These are phyloP conservation scores for Carcina quercana DNA, from an alignment of 2,888 invertebrate genomes.

Conservation along the genomic window DNA sequence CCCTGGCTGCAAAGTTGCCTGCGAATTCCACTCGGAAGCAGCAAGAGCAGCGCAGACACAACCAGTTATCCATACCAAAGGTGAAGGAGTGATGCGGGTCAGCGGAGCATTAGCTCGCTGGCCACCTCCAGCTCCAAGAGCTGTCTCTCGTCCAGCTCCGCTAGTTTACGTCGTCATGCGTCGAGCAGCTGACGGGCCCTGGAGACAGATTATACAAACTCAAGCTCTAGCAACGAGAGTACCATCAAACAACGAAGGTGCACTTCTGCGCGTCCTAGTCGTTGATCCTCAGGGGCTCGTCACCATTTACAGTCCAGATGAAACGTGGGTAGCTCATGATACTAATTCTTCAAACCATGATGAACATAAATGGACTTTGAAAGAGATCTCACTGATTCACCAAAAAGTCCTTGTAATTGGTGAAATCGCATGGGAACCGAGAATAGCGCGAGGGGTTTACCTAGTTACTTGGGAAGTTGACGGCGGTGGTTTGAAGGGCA, in stretches of 20 bases:
- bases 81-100: constrained; percentile 79
- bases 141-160: constrained; percentile 73
- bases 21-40: constrained; percentile 79
- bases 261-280: constrained; percentile 79
- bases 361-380: constrained; percentile 75
- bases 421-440: constrained; percentile 83
- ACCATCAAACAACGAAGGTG: constrained; percentile 77
- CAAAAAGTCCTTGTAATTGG: constrained; percentile 82
- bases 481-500: constrained; percentile 86
- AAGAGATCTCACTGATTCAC: constrained; percentile 81
- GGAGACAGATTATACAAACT: constrained; percentile 80
- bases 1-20: constrained; percentile 82
- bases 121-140: constrained; percentile 76
- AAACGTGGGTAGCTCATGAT: constrained; percentile 73
- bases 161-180: constrained; percentile 82
- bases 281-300: constrained; percentile 81
- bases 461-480: constrained; percentile 90
- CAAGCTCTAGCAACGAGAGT: constrained; percentile 77
- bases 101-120: constrained; percentile 77
- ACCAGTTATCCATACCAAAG: constrained; percentile 81
- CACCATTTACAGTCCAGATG: constrained; percentile 81
- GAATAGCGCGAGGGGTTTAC: constrained; percentile 79
- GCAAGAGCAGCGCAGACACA: constrained; percentile 77
- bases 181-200: constrained; percentile 76
- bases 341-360: constrained; percentile 65